These are phyloP conservation scores for Anastrepha ludens DNA, from an alignment of 1,140 invertebrate species.

Conservation along the genomic window DNA sequence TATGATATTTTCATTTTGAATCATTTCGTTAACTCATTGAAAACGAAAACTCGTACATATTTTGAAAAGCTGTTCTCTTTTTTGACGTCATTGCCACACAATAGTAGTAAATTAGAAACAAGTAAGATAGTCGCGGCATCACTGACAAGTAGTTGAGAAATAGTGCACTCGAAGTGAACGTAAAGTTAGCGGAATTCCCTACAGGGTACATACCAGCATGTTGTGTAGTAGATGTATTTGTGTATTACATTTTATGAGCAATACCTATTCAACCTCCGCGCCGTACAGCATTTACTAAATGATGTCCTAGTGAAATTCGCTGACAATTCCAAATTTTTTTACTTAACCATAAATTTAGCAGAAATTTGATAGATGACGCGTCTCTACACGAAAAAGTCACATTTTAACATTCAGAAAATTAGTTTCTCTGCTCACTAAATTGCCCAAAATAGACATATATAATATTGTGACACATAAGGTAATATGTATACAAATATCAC, in stretches of 20 bases:
- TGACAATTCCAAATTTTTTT: background rate
- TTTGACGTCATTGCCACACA: too few relatives aligned
- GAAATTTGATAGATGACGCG: constrained; percentile 7
- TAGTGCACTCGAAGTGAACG: too few relatives aligned
- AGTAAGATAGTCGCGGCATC: too few relatives aligned
- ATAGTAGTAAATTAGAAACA: too few relatives aligned
- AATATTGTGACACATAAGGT: too few relatives aligned
- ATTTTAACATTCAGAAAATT: background rate
- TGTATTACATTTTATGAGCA: background rate
- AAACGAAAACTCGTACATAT: too few relatives aligned
- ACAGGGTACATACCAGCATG: too few relatives aligned
- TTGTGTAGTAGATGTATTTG: background rate
- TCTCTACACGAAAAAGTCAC: background rate
- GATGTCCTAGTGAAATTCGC: background rate
- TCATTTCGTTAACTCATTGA: too few relatives aligned
- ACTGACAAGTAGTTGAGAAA: too few relatives aligned
- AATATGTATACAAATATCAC: background rate
- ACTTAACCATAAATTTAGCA: background rate
- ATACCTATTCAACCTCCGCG: background rate
- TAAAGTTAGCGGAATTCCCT: too few relatives aligned
- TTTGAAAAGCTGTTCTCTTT: too few relatives aligned
- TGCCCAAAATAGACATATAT: background rate
- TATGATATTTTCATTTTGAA: too few relatives aligned
- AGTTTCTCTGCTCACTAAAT: background rate
- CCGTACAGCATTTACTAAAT: background rate